These are phyloP conservation scores for Synergus gifuensis DNA, from an alignment of 2,888 invertebrate species.

Conservation along the genomic window DNA sequence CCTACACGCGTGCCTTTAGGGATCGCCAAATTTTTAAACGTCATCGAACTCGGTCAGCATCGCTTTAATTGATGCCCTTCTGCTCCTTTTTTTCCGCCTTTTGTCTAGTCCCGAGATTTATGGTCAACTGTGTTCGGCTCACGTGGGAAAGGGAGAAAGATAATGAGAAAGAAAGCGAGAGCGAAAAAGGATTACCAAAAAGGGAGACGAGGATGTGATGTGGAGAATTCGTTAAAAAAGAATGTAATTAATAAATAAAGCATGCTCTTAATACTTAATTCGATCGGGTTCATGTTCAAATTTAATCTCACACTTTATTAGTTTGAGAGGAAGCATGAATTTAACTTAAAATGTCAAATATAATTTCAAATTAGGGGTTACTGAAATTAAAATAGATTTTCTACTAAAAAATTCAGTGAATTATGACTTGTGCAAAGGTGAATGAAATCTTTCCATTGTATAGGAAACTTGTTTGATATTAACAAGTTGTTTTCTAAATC, in stretches of 20 bases:
- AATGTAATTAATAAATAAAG: neutral
- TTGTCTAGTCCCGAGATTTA: slow-evolving; percentile 73
- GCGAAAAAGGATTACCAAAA: neutral
- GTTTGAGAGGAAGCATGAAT: neutral
- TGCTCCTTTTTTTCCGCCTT: slow-evolving; percentile 67
- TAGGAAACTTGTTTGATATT: no score
- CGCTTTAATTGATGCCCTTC: slow-evolving; percentile 68
- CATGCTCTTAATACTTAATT: neutral
- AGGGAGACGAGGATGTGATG: neutral
- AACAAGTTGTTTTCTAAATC: no score
- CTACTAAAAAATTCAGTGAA: no score
- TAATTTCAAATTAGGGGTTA: neutral
- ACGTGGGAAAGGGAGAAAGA: slow-evolving; percentile 48
- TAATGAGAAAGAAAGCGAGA: slow-evolving; percentile 9
- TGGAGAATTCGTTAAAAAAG: neutral
- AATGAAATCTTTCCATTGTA: no score
- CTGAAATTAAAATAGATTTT: no score
- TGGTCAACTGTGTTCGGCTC: slow-evolving; percentile 53
- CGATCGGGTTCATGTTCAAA: neutral
- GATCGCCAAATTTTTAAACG: slow-evolving; percentile 14
- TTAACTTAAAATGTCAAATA: neutral
- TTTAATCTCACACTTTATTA: neutral
- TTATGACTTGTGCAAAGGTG: no score
- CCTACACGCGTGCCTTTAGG: slow-evolving; percentile 8
- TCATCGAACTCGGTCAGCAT: neutral